These are phyloP conservation scores for Muscidifurax raptorellus DNA, from an alignment of 1,140 invertebrate species.

Conservation along the genomic window DNA sequence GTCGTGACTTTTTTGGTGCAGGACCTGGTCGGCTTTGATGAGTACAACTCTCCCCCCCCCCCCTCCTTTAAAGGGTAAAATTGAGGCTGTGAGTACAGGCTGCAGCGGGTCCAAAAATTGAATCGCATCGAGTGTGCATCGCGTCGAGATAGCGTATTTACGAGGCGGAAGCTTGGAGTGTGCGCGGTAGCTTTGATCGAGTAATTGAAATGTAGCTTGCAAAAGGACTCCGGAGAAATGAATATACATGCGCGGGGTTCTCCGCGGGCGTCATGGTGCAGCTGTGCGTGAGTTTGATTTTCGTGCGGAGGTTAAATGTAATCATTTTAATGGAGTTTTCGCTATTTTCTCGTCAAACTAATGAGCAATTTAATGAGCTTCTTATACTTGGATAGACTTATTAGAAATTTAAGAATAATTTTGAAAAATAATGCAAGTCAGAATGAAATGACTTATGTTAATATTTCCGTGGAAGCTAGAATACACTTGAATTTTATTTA, in stretches of 20 bases:
- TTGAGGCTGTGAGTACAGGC: neutral
- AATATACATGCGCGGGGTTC: neutral
- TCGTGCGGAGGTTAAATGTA: too few relatives aligned
- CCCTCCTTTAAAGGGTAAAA: neutral
- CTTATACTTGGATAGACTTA: neutral
- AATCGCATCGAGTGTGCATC: neutral
- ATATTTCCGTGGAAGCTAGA: neutral
- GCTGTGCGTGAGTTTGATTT: too few relatives aligned
- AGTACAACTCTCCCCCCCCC: neutral
- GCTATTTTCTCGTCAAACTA: neutral
- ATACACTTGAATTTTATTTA: too few relatives aligned
- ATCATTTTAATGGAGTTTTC: neutral
- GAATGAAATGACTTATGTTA: neutral
- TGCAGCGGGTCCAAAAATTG: neutral
- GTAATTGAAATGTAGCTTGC: neutral
- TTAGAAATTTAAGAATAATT: neutral
- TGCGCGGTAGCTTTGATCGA: neutral
- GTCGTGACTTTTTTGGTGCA: neutral
- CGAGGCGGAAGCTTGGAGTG: too few relatives aligned
- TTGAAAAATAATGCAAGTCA: neutral
- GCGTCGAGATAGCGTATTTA: too few relatives aligned
- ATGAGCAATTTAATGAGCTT: neutral
- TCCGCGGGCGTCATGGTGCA: neutral
- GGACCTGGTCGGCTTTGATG: neutral
- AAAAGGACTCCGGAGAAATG: neutral